Evolutionary conservation across 2,797 vertebrate species (phyloP).

Genomic region (Hemibagrus guttatus): DNA sequence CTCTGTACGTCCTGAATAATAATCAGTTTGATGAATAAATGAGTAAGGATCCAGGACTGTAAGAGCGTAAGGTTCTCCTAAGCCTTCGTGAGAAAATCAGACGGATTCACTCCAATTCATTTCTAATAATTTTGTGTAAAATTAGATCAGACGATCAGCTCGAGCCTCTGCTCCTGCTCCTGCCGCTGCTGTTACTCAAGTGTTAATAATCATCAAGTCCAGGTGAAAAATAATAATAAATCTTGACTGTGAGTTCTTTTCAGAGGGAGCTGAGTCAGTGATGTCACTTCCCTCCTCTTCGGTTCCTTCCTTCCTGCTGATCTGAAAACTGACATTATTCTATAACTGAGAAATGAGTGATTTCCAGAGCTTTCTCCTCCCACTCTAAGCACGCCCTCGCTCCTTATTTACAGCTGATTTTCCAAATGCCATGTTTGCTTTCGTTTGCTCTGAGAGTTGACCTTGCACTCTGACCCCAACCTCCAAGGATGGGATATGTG

Average conservation of each 20-base stretch:
- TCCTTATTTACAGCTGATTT: constrained; percentile 65
- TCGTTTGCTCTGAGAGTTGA: constrained; percentile 58
- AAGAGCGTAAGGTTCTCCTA: neutral
- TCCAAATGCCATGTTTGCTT: constrained; percentile 74
- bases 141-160: neutral
- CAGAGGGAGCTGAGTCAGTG: neutral
- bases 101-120: neutral
- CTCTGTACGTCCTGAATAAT: neutral
- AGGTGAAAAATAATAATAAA: neutral
- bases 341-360: constrained; percentile 69
- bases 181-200: neutral
- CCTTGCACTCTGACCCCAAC: too few species aligned
- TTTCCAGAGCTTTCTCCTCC: constrained; percentile 60
- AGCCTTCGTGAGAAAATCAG: neutral
- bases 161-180: neutral
- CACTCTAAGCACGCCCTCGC: constrained; percentile 57
- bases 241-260: neutral
- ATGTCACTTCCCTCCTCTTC: neutral
- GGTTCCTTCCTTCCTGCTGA: constrained; percentile 45
- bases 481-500: too few species aligned
- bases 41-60: neutral
- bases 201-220: neutral
- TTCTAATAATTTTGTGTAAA: neutral
- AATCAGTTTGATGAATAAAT: neutral
- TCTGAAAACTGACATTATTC: constrained; percentile 72